These are phyloP conservation scores for Meteorus sp. DNA, from an alignment of 1,140 invertebrate genomes.

Conservation along the genomic window DNA sequence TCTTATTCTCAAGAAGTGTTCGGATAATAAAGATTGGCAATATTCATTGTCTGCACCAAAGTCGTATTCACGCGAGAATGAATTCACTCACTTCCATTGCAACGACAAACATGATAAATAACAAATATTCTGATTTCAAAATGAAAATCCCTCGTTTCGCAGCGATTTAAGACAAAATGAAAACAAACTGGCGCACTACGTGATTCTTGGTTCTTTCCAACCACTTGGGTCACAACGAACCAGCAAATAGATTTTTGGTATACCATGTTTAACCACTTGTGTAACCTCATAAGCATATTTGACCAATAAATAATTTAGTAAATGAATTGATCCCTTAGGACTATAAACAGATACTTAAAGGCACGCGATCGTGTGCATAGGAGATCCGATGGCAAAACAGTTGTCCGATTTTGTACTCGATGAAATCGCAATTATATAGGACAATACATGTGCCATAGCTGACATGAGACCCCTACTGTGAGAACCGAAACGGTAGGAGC, in stretches of 20 bases:
- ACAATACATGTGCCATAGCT: constrained; percentile 38
- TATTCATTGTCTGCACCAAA: too few relatives aligned
- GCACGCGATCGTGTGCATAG: constrained; percentile 43
- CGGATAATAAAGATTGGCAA: too few relatives aligned
- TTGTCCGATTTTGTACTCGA: background rate
- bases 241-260: constrained; percentile 51
- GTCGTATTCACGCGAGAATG: too few relatives aligned
- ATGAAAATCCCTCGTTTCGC: too few relatives aligned
- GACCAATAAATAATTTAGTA: constrained; percentile 60
- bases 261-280: constrained; percentile 45
- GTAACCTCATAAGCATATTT: constrained; percentile 51
- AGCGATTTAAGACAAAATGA: too few relatives aligned
- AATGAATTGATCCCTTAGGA: constrained; percentile 58
- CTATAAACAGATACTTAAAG: constrained; percentile 60
- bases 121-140: too few relatives aligned
- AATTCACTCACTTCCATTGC: too few relatives aligned
- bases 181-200: too few relatives aligned
- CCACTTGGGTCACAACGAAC: constrained; percentile 35
- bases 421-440: constrained; percentile 12
- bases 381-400: background rate
- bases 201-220: constrained; percentile 52
- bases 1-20: too few relatives aligned
- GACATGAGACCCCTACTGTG: constrained; percentile 56
- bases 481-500: constrained; percentile 50
- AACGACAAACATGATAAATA: too few relatives aligned